Conservation (phyloP, 2,113 vertebrate species). For the Dunckerocampus dactyliophorus region DNA sequence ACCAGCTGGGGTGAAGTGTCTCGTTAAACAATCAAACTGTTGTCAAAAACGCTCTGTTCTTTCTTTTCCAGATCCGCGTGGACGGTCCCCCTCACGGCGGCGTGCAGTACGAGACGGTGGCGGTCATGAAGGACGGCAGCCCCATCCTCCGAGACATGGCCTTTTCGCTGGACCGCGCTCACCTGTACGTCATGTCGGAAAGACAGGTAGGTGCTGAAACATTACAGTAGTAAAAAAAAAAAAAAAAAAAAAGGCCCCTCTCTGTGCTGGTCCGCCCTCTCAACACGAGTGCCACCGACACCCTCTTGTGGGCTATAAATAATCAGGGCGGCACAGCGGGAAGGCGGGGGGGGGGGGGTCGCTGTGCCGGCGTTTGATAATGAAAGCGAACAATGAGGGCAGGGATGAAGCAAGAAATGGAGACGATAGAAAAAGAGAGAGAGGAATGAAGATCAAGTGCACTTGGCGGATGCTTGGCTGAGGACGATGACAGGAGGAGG, state of each 20-base stretch:
- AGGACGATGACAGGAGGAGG: slow-evolving; percentile 33
- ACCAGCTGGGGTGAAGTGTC: too few relatives aligned
- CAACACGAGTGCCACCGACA: slow-evolving; percentile 36
- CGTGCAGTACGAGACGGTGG: slow-evolving; percentile 88
- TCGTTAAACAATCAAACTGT: not conserved
- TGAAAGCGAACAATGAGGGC: slow-evolving; percentile 66
- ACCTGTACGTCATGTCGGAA: slow-evolving; percentile 92
- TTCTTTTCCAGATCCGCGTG: slow-evolving; percentile 82
- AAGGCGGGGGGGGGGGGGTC: slow-evolving; percentile 1
- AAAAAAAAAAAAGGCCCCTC: too few relatives aligned
- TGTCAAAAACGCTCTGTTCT: slow-evolving; percentile 22
- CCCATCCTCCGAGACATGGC: slow-evolving; percentile 92
- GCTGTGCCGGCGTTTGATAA: slow-evolving; percentile 60
- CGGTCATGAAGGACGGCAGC: slow-evolving; percentile 88
- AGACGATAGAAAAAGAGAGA: slow-evolving; percentile 28
- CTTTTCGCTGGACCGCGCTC: slow-evolving; percentile 86
- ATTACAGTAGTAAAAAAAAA: not conserved
- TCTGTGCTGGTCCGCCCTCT: slow-evolving; percentile 47
- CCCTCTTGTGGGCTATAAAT: slow-evolving; percentile 56
- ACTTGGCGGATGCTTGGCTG: slow-evolving; percentile 28
- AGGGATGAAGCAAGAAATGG: slow-evolving; percentile 45
- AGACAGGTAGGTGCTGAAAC: slow-evolving; percentile 81
- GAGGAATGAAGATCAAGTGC: slow-evolving; percentile 45
- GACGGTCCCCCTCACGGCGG: slow-evolving; percentile 90
- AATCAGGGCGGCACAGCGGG: slow-evolving; percentile 52